Evolutionary conservation across 1,140 invertebrate genomes (phyloP), one percentile per base, ranked within the genome.

Genomic region (Lethocerus indicus): DNA sequence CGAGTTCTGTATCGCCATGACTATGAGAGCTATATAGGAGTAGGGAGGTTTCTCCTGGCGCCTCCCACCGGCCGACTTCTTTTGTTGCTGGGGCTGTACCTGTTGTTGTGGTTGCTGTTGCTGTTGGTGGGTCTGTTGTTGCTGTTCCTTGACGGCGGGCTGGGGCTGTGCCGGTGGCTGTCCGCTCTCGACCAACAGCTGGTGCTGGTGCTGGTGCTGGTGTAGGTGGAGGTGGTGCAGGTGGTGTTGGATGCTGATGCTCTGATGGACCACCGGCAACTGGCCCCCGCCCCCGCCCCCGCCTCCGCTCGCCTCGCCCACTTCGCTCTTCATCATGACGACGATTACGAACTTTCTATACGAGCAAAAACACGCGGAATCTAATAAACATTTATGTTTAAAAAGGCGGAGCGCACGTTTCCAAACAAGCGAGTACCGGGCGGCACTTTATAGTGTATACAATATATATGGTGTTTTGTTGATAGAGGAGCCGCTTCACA

Each of bases 1-100:
- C 13, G 89, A 91, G 55, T 82, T 81, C 60, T 94, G 86, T 48
- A 98, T 97, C 1, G 93, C 93, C 87, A 96, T 96, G 0, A 93
- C 91, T 26, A 98, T 98, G 40, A 98, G 71, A 2, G 92, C 89
- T 51, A 98, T 98, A 65, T 98, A 98, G 3, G 90, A 95, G 57
- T 86, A 90, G 0, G 92, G 92, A 2, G 93, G 93, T 59, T 98
- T 98, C 62, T 97, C 92, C 48, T 89, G 85, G 0, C 84, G 72
- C 14, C 85, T 68, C 0, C 75, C 69, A 12, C 79, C 79, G 0
- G 53, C 40, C 40, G 54, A 55, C 44, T 50, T 50, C 14, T 29
- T 24, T 14, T 41, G 24, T 35, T 43, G 37, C 41, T 35, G 49
- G 43, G 24, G 40, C n/a, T 13, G 44, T 40, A 4, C 47, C 24